A percentile compares a stretch with the other conserved stretches of the same genome.
These are phyloP conservation scores for Danaus plexippus DNA, from an alignment of 1,140 invertebrate genomes.

Conservation along the genomic window DNA sequence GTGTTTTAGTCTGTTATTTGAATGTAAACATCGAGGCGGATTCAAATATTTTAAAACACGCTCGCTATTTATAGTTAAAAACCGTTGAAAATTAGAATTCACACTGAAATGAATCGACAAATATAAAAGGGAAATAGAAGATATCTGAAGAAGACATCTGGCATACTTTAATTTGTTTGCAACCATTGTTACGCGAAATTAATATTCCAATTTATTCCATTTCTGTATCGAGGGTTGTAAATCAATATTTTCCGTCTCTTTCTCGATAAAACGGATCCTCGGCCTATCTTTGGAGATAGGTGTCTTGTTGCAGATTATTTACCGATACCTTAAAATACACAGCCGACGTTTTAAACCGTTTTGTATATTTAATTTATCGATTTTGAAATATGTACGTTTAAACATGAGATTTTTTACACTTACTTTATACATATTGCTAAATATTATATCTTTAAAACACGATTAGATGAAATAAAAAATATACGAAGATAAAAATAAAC, in stretches of 20 bases:
- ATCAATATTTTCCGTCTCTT: slow-evolving; percentile 63
- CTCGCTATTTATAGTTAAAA: too few relatives aligned
- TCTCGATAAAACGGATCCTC: slow-evolving; percentile 35
- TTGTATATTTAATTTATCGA: too few relatives aligned
- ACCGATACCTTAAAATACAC: slow-evolving; percentile 3
- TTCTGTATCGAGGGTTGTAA: slow-evolving; percentile 59
- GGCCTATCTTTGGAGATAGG: slow-evolving; percentile 20
- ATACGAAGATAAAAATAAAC: too few relatives aligned
- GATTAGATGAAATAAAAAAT: too few relatives aligned
- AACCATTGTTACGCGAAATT: slow-evolving; percentile 67
- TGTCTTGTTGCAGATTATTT: slow-evolving; percentile 7
- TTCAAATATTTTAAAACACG: too few relatives aligned
- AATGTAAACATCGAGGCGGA: too few relatives aligned
- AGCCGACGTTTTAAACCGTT: neutral
- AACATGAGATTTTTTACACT: too few relatives aligned
- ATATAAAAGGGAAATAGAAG: slow-evolving; percentile 42
- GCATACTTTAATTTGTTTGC: slow-evolving; percentile 68
- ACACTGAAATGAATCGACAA: slow-evolving; percentile 19
- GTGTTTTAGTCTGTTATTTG: too few relatives aligned
- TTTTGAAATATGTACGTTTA: too few relatives aligned
- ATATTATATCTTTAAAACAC: too few relatives aligned
- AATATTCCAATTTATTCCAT: slow-evolving; percentile 71
- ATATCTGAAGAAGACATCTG: slow-evolving; percentile 62
- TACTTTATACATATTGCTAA: too few relatives aligned
- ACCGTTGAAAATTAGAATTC: slow-evolving; percentile 5